A percentile compares a stretch with the other conserved stretches of the same genome.
phyloP scores from a whole-genome alignment of 2,113 vertebrate species.

The Gobius niger region DNA sequence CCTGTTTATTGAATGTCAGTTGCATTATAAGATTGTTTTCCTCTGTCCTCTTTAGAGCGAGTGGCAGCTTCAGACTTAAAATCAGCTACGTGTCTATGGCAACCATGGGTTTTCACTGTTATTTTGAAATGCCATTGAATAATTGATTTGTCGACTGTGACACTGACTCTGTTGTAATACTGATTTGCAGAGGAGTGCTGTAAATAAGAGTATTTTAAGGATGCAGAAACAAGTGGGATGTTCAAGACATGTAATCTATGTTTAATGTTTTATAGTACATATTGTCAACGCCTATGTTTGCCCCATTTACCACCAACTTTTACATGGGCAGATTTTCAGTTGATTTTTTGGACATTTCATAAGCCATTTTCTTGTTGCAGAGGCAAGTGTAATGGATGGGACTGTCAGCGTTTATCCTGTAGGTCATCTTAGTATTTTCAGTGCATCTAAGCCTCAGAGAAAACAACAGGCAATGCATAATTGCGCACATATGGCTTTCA shows the following conservation, averaged over 20 bases:
- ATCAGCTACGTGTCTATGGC: constrained; percentile 66
- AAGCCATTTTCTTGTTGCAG: not conserved
- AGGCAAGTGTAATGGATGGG: no score
- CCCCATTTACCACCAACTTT: not conserved
- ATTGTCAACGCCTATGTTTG: no score
- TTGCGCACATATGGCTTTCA: not conserved
- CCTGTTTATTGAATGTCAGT: not conserved
- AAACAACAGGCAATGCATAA: not conserved
- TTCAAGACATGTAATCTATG: no score
- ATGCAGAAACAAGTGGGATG: not conserved
- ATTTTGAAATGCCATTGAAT: constrained; percentile 67
- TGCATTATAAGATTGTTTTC: constrained; percentile 21
- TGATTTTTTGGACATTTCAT: constrained; percentile 22
- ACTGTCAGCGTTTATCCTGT: no score
- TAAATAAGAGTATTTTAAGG: constrained; percentile 33
- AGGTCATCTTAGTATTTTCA: no score
- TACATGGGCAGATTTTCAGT: not conserved
- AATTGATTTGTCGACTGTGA: constrained; percentile 68
- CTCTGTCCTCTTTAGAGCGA: constrained; percentile 51
- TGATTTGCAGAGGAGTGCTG: constrained; percentile 43
- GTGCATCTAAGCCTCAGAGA: not conserved
- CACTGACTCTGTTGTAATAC: constrained; percentile 46
- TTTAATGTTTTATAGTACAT: no score
- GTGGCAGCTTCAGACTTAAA: constrained; percentile 53
- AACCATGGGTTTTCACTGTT: constrained; percentile 57